Evolutionary conservation across 2,888 invertebrate species (phyloP), one percentile per base, ranked within the genome.

Genomic region (Aphrophora alni): DNA sequence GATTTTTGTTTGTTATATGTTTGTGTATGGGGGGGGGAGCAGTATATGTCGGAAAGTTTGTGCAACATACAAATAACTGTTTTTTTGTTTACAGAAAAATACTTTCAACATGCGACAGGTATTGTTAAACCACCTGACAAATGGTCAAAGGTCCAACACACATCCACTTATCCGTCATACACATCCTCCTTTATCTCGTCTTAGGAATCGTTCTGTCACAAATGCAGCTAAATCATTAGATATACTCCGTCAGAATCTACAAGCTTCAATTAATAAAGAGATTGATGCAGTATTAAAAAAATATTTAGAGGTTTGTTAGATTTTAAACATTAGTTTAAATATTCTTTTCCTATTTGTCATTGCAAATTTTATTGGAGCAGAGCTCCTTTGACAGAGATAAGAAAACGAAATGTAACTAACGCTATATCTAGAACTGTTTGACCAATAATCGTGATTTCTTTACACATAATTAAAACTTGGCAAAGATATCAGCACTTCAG

Each of bases 221-320:
- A 93, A 92, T 86, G 91, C 94, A 17, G 92, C 92, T 75, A 93
- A 94, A 87, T 94, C 95, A 0, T 87, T 95, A 82, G 95, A 95
- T 86, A 90, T 95, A 86, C 87, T 95, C 71, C 88, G 95, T 75
- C 93, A 93, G 87, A 95, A 94, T 84, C 89, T 95, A 86, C 95
- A 95, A 88, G 92, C 92, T 82, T 92, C 92, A 74, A 94, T 95
- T 59, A 95, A 95, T 85, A 92, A 93, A 86, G 95, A 95, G 86
- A 93, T 95, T 85, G 93, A 94, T 88, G 91, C 91, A 87, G 92
- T 95, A 75, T 92, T 95, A 82, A 93, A 93, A 85, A 94, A 93
- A 86, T 95, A 95, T 88, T 89, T 95, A 82, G 93, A 95, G 88
- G 95, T 94, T 87, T 85, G 87, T 83, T 14, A 38, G 73, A 68